These are phyloP conservation scores for Aphodius granarius DNA, from an alignment of 2,888 invertebrate species.

Conservation along the genomic window DNA sequence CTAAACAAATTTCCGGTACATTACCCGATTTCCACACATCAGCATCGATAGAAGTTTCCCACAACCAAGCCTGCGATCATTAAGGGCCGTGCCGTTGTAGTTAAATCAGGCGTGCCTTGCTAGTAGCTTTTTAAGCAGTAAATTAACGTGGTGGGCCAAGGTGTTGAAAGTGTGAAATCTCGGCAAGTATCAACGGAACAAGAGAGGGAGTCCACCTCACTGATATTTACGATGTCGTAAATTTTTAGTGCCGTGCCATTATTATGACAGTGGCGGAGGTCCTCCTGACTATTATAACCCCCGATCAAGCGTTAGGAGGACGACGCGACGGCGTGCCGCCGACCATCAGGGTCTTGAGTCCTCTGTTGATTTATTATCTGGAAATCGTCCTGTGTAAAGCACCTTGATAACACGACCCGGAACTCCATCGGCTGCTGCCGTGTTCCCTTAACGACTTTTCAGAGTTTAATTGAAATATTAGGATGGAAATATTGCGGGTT, in stretches of 20 bases:
- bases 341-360: conserved; percentile 16
- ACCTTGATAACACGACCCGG: conserved; percentile 33
- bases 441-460: conserved; percentile 13
- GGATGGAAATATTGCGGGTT: background rate
- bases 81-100: background rate
- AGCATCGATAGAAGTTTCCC: background rate
- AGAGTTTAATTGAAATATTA: conserved; percentile 20
- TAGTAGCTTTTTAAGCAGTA: background rate
- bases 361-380: conserved; percentile 37
- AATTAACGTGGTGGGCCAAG: background rate
- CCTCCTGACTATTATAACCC: conserved; percentile 31
- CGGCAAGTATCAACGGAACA: conserved; percentile 15
- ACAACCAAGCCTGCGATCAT: background rate
- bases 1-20: background rate
- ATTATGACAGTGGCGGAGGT: conserved; percentile 36
- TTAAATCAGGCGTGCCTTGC: background rate
- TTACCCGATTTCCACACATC: background rate
- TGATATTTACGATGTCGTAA: conserved; percentile 33
- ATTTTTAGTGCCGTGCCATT: conserved; percentile 33
- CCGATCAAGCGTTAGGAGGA: too few relatives aligned
- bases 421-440: background rate
- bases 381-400: conserved; percentile 34
- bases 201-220: conserved; percentile 7
- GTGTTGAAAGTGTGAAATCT: conserved; percentile 17
- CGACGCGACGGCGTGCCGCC: background rate